Percentiles rank a stretch among this genome's conserved stretches.
Evolutionary conservation across 53 echinoderm and acorn worm species (phyloP).

Genomic region (Holothuria leucospilota): DNA sequence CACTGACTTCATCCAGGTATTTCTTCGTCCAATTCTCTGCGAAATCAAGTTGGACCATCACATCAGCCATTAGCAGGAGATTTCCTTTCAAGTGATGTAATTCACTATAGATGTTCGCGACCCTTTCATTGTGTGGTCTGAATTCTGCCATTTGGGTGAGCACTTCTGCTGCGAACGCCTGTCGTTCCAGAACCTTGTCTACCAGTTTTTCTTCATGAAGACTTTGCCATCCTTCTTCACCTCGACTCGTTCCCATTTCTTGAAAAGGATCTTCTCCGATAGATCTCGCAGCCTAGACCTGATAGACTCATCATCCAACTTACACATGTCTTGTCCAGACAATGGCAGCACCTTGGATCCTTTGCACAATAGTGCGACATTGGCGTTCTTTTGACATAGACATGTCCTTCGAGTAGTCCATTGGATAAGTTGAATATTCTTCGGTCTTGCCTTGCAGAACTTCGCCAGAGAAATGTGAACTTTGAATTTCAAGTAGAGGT

Average conservation of each 20-base stretch:
- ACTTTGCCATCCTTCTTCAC: background rate
- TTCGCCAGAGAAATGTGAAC: background rate
- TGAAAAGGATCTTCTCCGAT: background rate
- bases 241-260: background rate
- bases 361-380: background rate
- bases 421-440: background rate
- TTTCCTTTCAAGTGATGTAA: conserved; percentile 1
- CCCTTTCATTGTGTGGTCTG: background rate
- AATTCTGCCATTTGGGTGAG: background rate
- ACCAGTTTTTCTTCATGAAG: too few relatives aligned
- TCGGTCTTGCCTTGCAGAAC: background rate
- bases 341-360: background rate
- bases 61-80: background rate
- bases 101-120: background rate
- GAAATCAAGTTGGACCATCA: too few relatives aligned
- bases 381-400: background rate
- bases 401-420: background rate
- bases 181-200: background rate
- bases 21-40: too few relatives aligned
- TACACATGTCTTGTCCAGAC: background rate
- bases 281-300: background rate
- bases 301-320: background rate
- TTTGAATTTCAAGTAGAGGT: too few relatives aligned
- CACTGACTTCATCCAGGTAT: too few relatives aligned
- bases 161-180: background rate